These are phyloP conservation scores for Monopis laevigella DNA, from an alignment of 2,888 invertebrate genomes.

Conservation along the genomic window DNA sequence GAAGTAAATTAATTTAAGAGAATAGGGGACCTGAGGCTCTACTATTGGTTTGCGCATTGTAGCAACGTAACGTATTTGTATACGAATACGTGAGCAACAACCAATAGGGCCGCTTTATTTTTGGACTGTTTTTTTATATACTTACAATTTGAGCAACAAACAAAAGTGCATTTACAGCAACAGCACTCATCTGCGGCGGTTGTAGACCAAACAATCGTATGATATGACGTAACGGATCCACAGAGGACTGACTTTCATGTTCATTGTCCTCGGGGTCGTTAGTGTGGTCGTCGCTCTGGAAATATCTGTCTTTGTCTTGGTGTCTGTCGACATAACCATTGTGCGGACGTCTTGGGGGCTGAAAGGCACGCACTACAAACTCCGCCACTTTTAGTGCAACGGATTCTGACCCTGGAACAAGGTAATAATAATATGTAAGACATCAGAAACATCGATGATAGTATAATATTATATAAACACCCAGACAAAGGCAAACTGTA, in stretches of 20 bases:
- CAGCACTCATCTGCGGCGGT: constrained; percentile 78
- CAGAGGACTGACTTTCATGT: constrained; percentile 57
- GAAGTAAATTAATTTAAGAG: no score
- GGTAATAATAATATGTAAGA: no score
- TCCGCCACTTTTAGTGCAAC: constrained; percentile 55
- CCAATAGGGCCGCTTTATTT: no score
- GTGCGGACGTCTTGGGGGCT: constrained; percentile 22
- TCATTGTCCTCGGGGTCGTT: background rate
- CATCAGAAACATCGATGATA: no score
- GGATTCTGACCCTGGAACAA: constrained; percentile 56
- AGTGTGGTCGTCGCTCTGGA: constrained; percentile 25
- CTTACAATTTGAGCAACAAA: constrained; percentile 86
- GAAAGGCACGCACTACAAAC: constrained; percentile 53
- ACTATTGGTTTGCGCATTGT: no score
- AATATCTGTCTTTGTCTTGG: constrained; percentile 25
- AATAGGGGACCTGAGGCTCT: no score
- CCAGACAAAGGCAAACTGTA: no score
- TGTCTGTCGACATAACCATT: constrained; percentile 25
- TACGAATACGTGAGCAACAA: no score
- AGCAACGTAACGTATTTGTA: no score
- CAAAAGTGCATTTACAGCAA: constrained; percentile 83
- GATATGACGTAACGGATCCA: constrained; percentile 52
- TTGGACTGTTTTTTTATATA: no score
- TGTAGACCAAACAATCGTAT: constrained; percentile 80
- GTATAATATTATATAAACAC: no score